Percentiles rank a stretch among this genome's conserved stretches.
Conservation (phyloP, 2,888 invertebrate species). For the Tridacna gigas region DNA sequence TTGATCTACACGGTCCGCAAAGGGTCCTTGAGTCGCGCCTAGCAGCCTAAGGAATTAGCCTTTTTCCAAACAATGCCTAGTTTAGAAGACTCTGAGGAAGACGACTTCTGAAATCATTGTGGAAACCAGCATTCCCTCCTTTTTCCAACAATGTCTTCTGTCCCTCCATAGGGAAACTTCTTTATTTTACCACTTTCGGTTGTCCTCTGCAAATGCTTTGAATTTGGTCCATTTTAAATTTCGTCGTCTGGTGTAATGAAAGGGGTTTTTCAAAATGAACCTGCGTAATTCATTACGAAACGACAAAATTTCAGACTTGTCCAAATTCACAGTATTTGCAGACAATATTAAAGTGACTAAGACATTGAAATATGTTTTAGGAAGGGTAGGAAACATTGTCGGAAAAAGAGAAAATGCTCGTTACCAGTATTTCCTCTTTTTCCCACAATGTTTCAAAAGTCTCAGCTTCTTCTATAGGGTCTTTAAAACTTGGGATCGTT, state of each 20-base stretch:
- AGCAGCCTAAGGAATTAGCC: not conserved
- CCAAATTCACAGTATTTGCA: not conserved
- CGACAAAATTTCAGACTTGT: not conserved
- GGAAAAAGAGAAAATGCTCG: not conserved
- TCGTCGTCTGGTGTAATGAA: constrained; percentile 4
- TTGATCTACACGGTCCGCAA: too few relatives aligned
- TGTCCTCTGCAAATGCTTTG: too few relatives aligned
- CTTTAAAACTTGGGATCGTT: not conserved
- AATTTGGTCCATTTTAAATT: too few relatives aligned
- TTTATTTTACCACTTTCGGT: not conserved
- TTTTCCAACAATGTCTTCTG: not conserved
- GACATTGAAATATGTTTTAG: not conserved
- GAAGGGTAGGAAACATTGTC: not conserved
- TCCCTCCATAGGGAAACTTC: not conserved
- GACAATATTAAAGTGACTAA: not conserved
- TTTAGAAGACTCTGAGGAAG: not conserved
- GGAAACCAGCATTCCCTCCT: not conserved
- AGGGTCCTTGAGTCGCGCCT: too few relatives aligned
- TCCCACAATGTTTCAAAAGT: not conserved
- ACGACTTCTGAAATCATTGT: not conserved
- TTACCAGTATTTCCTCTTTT: not conserved
- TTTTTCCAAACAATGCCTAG: not conserved
- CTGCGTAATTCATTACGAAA: not conserved
- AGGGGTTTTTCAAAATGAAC: not conserved
- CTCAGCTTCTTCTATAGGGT: not conserved